These are phyloP conservation scores for Ganaspis sp. DNA, from an alignment of 1,140 invertebrate species.

Conservation along the genomic window DNA sequence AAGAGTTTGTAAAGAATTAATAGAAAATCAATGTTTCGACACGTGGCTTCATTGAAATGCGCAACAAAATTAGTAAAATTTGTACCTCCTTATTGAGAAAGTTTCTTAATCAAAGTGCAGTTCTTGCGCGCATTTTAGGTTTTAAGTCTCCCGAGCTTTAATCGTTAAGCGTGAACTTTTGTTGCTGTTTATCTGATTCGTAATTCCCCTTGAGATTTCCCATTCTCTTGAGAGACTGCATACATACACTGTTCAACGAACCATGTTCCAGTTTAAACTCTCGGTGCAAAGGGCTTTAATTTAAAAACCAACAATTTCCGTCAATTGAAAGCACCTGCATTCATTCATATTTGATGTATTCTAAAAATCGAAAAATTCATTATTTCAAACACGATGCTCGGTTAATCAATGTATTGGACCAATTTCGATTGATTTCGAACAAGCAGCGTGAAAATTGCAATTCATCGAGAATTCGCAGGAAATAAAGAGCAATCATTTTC, in stretches of 20 bases:
- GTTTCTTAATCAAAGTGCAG: slow-evolving; percentile 7
- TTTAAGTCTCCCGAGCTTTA: slow-evolving; percentile 1
- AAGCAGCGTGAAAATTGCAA: neutral
- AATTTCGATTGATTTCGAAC: neutral
- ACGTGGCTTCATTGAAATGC: neutral
- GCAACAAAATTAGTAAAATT: neutral
- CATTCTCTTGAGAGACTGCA: neutral
- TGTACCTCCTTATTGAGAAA: neutral
- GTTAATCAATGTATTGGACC: neutral
- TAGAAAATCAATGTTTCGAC: too few species aligned
- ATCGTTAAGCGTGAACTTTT: slow-evolving; percentile 27
- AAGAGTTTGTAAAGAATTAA: too few species aligned
- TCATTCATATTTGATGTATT: neutral
- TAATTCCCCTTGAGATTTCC: slow-evolving; percentile 12
- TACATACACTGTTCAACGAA: neutral
- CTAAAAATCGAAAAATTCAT: neutral
- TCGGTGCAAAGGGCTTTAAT: neutral
- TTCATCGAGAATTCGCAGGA: neutral
- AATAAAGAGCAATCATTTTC: too few species aligned
- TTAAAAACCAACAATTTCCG: slow-evolving; percentile 10
- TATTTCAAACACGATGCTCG: neutral
- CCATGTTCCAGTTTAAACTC: neutral
- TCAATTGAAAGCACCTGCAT: neutral
- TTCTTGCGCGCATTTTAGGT: slow-evolving; percentile 2
- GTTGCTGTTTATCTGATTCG: slow-evolving; percentile 17